These are phyloP conservation scores for Cololabis saira DNA, from an alignment of 2,113 vertebrate genomes.

Conservation along the genomic window DNA sequence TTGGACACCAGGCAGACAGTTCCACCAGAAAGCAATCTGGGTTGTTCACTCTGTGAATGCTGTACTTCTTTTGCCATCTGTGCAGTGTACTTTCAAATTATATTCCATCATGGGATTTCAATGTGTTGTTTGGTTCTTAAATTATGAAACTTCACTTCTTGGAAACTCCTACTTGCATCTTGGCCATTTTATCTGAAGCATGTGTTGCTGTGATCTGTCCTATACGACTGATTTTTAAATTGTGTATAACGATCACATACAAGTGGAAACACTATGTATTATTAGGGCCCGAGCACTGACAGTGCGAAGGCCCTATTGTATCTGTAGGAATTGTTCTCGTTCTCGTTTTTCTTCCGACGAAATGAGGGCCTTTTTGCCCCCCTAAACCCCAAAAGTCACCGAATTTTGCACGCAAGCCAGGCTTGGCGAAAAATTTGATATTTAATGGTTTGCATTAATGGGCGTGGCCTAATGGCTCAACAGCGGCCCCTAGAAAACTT, in stretches of 20 bases:
- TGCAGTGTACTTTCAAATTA: conserved; percentile 48
- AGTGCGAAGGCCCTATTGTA: no score
- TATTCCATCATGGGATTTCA: conserved; percentile 49
- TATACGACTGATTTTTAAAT: background rate
- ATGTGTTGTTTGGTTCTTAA: conserved; percentile 24
- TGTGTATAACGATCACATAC: background rate
- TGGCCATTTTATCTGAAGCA: conserved; percentile 6
- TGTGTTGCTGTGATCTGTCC: conserved; percentile 2
- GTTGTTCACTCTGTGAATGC: conserved; percentile 44
- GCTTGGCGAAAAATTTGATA: no score
- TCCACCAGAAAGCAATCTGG: conserved; percentile 68
- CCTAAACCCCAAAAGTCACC: no score
- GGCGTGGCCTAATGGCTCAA: no score
- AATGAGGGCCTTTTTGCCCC: no score
- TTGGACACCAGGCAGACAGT: conserved; percentile 52
- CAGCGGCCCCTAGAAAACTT: no score
- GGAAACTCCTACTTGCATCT: conserved; percentile 3
- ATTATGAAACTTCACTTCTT: conserved; percentile 24
- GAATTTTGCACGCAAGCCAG: no score
- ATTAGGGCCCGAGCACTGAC: no score
- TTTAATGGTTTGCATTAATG: no score
- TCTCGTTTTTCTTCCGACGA: no score
- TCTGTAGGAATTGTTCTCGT: no score
- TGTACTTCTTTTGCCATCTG: conserved; percentile 64
- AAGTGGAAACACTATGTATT: no score